phyloP scores from a whole-genome alignment of 2,888 invertebrate species.

The Apodemia mormo region DNA sequence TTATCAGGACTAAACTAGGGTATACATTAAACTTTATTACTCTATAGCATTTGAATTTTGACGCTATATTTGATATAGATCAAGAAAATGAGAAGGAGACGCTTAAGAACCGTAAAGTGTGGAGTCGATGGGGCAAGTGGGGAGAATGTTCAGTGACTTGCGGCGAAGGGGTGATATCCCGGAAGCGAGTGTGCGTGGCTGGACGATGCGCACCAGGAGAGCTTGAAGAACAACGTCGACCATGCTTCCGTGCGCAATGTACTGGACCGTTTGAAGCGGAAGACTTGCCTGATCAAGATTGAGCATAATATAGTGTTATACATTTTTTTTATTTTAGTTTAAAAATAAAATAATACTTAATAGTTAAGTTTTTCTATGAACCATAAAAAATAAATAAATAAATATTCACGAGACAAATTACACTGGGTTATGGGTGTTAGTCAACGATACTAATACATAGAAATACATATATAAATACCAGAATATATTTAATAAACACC shows the following conservation, averaged over 20 bases:
- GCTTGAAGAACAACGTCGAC: conserved; percentile 60
- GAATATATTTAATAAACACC: too few species aligned
- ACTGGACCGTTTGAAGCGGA: conserved; percentile 15
- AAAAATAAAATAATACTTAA: too few species aligned
- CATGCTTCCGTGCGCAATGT: conserved; percentile 56
- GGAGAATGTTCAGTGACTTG: conserved; percentile 64
- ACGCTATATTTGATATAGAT: background rate
- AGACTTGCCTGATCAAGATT: conserved; percentile 25
- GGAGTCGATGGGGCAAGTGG: conserved; percentile 75
- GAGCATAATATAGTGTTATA: background rate
- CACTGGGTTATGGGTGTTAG: too few species aligned
- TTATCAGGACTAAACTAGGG: too few species aligned
- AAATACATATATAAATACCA: too few species aligned
- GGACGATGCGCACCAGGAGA: conserved; percentile 69
- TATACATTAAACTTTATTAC: too few species aligned
- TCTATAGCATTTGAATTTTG: background rate
- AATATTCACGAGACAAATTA: too few species aligned
- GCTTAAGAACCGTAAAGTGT: conserved; percentile 56
- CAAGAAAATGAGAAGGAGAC: conserved; percentile 40
- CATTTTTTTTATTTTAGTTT: too few species aligned
- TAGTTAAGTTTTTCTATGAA: too few species aligned
- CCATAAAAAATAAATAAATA: too few species aligned
- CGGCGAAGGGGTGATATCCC: conserved; percentile 53
- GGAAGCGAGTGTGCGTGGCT: conserved; percentile 57
- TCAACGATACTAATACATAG: too few species aligned